Percentiles rank a stretch among this genome's conserved stretches.
These are phyloP conservation scores for Uloborus plumipes DNA, from an alignment of 2,888 invertebrate species.

Conservation along the genomic window DNA sequence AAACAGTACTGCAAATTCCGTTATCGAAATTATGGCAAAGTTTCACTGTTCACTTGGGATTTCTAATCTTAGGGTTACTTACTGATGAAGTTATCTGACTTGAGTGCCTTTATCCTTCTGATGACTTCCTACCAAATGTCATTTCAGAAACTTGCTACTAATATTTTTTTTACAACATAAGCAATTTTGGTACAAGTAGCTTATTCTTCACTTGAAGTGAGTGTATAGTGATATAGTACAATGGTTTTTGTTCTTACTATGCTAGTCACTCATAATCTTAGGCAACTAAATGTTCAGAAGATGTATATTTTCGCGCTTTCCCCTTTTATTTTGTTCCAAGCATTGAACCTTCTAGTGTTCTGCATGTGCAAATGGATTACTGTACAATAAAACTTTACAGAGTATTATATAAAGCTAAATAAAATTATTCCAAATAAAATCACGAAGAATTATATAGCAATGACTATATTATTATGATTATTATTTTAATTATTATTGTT, in stretches of 20 bases:
- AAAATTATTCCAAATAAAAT: too few relatives aligned
- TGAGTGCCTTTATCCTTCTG: constrained; percentile 60
- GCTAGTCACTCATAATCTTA: constrained; percentile 13
- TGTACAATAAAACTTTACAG: too few relatives aligned
- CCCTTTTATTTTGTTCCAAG: too few relatives aligned
- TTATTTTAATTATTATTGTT: too few relatives aligned
- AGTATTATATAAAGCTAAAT: too few relatives aligned
- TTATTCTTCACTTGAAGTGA: constrained; percentile 12
- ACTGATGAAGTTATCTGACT: constrained; percentile 50
- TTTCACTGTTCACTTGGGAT: constrained; percentile 41
- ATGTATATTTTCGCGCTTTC: too few relatives aligned
- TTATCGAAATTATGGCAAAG: background rate
- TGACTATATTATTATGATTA: too few relatives aligned
- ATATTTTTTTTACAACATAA: constrained; percentile 38
- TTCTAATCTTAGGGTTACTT: constrained; percentile 42
- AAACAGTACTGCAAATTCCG: too few relatives aligned
- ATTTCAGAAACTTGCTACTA: constrained; percentile 28
- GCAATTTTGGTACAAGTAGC: constrained; percentile 34
- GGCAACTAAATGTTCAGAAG: background rate
- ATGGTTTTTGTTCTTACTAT: constrained; percentile 16
- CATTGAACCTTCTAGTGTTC: too few relatives aligned
- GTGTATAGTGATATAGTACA: constrained; percentile 17
- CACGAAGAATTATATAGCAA: too few relatives aligned
- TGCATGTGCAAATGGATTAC: too few relatives aligned
- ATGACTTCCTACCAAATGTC: constrained; percentile 50